Percentiles rank a stretch among this genome's conserved stretches.
phyloP scores from a whole-genome alignment of 2,888 invertebrate species.

The Pollenia amentaria region DNA sequence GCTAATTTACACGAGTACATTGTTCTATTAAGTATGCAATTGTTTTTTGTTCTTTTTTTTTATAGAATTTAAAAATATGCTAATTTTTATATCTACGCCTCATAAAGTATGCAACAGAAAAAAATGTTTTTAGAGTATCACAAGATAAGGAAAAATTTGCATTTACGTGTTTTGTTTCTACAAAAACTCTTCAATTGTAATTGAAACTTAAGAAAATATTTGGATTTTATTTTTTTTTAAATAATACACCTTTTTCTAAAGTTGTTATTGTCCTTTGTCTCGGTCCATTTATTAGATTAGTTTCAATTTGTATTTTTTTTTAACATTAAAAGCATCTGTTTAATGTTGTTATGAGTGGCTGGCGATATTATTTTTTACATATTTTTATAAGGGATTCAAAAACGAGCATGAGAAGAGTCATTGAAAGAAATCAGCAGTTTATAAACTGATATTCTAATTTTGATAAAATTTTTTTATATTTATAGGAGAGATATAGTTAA shows the following conservation, averaged over 20 bases:
- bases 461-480: too few species aligned
- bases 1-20: constrained; percentile 54
- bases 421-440: too few species aligned
- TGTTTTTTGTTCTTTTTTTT: constrained; percentile 17
- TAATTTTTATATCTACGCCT: constrained; percentile 80
- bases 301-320: constrained; percentile 77
- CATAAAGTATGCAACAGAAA: constrained; percentile 58
- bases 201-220: constrained; percentile 78
- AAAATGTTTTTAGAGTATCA: constrained; percentile 29
- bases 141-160: constrained; percentile 50
- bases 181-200: constrained; percentile 78
- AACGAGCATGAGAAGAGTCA: too few species aligned
- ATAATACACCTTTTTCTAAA: constrained; percentile 53
- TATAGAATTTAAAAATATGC: constrained; percentile 79
- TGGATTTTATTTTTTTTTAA: constrained; percentile 39
- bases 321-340: constrained; percentile 64
- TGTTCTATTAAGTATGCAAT: constrained; percentile 49
- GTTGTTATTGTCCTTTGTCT: constrained; percentile 64
- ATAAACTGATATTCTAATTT: too few species aligned
- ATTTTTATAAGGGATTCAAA: background rate
- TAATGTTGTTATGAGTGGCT: constrained; percentile 69
- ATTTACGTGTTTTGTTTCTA: constrained; percentile 74
- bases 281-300: constrained; percentile 82
- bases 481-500: too few species aligned
- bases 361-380: background rate